phyloP scores from a whole-genome alignment of 2,797 vertebrate genomes.

The Squalus acanthias region DNA sequence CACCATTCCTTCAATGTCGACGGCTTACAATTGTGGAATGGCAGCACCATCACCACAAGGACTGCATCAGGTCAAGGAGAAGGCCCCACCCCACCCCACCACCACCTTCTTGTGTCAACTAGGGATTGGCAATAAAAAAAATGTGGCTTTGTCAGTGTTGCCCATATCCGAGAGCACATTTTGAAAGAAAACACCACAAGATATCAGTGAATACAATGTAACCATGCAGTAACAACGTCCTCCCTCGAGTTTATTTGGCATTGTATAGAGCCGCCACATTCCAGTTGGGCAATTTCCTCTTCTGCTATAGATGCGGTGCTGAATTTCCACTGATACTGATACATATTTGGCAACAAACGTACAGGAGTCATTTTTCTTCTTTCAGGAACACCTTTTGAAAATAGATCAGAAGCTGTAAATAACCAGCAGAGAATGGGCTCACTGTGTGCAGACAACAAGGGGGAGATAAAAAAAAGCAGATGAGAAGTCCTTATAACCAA shows the following conservation, averaged over 20 bases:
- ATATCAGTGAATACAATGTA: background rate
- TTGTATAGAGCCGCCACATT: background rate
- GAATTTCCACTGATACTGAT: too few species aligned
- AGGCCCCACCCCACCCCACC: background rate
- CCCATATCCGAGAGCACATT: background rate
- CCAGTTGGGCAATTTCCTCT: background rate
- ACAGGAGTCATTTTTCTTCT: too few species aligned
- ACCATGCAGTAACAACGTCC: background rate
- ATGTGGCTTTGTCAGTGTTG: background rate
- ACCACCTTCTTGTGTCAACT: background rate
- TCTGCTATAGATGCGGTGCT: too few species aligned
- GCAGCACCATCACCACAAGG: background rate
- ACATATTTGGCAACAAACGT: too few species aligned
- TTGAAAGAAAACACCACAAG: background rate
- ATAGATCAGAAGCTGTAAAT: too few species aligned
- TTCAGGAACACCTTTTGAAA: too few species aligned
- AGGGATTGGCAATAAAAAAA: background rate
- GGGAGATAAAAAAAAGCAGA: background rate
- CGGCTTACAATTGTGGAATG: background rate
- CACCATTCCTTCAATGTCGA: background rate
- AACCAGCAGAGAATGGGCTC: background rate
- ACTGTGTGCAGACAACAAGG: background rate
- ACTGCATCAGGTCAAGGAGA: background rate
- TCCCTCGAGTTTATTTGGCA: background rate
- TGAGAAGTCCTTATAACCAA: background rate